These are phyloP conservation scores for Muricea muricata DNA, from an alignment of 92 coral and sea anemone genomes.

Conservation along the genomic window DNA sequence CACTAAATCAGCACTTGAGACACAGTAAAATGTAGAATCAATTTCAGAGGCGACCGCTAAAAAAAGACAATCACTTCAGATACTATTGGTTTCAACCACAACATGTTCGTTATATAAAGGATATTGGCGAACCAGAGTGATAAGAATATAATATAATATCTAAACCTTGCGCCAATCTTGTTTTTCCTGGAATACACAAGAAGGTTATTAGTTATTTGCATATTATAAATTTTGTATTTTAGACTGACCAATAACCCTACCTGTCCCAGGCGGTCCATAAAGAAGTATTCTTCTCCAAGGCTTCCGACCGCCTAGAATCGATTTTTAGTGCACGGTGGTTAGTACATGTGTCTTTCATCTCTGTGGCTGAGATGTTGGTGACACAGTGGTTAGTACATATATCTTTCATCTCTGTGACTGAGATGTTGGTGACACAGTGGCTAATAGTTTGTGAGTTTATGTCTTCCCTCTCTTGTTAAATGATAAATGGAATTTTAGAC, in stretches of 20 bases:
- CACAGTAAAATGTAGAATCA: constrained; percentile 90
- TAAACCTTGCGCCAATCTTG: constrained; percentile 83
- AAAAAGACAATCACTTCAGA: neutral
- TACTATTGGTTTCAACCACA: neutral
- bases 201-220: neutral
- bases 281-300: constrained; percentile 93
- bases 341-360: too few species aligned
- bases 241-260: too few species aligned
- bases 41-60: constrained; percentile 95
- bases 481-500: constrained; percentile 21
- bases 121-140: too few species aligned
- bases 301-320: constrained; percentile 79
- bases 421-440: too few species aligned
- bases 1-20: constrained; percentile 93
- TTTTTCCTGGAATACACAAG: constrained; percentile 63
- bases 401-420: too few species aligned
- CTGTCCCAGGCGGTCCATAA: constrained; percentile 99
- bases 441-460: too few species aligned
- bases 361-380: too few species aligned
- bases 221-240: neutral
- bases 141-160: neutral
- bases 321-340: neutral
- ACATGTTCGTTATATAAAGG: too few species aligned
- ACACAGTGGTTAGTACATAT: too few species aligned
- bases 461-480: too few species aligned